These are phyloP conservation scores for Drosophila guanche DNA, from an alignment of 1,140 invertebrate species.

Conservation along the genomic window DNA sequence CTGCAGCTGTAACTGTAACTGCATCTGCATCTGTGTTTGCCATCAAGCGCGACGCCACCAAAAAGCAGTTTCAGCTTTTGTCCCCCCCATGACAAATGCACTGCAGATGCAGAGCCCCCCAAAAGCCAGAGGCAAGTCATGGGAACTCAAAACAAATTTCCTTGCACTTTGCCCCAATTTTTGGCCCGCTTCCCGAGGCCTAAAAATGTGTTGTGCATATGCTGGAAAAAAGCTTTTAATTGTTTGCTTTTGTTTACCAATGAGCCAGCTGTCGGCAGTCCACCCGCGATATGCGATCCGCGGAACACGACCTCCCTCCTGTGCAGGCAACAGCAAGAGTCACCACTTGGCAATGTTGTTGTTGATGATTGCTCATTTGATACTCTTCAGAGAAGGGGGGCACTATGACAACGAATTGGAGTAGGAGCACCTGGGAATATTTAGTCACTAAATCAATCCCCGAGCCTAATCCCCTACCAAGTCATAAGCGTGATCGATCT, in stretches of 20 bases:
- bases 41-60: slow-evolving; percentile 46
- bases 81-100: slow-evolving; percentile 38
- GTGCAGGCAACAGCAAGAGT: slow-evolving; percentile 8
- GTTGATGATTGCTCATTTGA: slow-evolving; percentile 45
- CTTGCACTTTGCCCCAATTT: slow-evolving; percentile 53
- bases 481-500: too few relatives aligned
- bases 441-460: too few relatives aligned
- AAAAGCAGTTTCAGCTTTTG: slow-evolving; percentile 12
- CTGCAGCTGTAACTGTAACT: slow-evolving; percentile 42
- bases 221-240: slow-evolving; percentile 69
- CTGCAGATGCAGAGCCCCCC: neutral
- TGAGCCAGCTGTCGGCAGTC: slow-evolving; percentile 65
- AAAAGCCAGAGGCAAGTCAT: slow-evolving; percentile 13
- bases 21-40: slow-evolving; percentile 59
- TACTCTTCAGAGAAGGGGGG: too few relatives aligned
- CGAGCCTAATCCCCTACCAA: too few relatives aligned
- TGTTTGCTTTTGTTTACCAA: slow-evolving; percentile 69
- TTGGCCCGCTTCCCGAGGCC: slow-evolving; percentile 16
- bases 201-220: slow-evolving; percentile 70
- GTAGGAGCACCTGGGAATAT: too few relatives aligned
- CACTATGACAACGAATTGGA: too few relatives aligned
- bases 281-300: neutral
- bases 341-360: slow-evolving; percentile 24
- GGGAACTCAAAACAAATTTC: slow-evolving; percentile 30
- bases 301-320: slow-evolving; percentile 24